phyloP scores from a whole-genome alignment of 2,888 invertebrate genomes.

The Hecatera dysodea region DNA sequence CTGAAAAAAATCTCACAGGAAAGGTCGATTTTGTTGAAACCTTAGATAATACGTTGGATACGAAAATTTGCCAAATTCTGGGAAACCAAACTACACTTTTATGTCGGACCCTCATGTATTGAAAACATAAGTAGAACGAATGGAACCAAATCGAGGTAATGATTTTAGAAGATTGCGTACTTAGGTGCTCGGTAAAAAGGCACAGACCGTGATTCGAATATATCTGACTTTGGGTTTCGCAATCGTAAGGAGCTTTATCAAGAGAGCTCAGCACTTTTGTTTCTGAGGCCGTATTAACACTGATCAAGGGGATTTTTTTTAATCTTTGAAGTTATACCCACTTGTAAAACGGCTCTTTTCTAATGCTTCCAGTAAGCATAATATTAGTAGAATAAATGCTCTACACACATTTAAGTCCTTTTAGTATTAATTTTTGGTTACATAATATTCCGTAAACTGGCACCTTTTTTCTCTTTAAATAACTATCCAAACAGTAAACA shows the following conservation, averaged over 20 bases:
- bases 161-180: slow-evolving; percentile 58
- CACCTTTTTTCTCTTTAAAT: neutral
- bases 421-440: neutral
- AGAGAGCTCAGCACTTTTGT: slow-evolving; percentile 38
- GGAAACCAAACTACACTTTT: slow-evolving; percentile 51
- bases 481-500: slow-evolving; percentile 1
- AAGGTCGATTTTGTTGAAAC: slow-evolving; percentile 42
- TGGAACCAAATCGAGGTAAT: slow-evolving; percentile 56
- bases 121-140: slow-evolving; percentile 64
- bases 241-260: slow-evolving; percentile 43
- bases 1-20: slow-evolving; percentile 40
- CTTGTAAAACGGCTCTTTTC: neutral
- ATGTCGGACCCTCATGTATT: slow-evolving; percentile 54
- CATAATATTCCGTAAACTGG: neutral
- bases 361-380: neutral
- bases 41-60: slow-evolving; percentile 49
- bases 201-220: slow-evolving; percentile 58
- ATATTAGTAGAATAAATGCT: neutral
- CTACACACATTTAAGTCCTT: neutral
- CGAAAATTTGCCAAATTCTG: slow-evolving; percentile 56
- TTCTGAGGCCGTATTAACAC: slow-evolving; percentile 15
- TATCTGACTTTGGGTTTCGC: slow-evolving; percentile 46
- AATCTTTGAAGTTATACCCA: neutral
- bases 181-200: slow-evolving; percentile 47
- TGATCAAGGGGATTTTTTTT: slow-evolving; percentile 18